Evolutionary conservation across 2,797 vertebrate genomes (phyloP), one percentile per base, ranked within the genome.

Genomic region (Poeciliopsis paucimaculata): DNA sequence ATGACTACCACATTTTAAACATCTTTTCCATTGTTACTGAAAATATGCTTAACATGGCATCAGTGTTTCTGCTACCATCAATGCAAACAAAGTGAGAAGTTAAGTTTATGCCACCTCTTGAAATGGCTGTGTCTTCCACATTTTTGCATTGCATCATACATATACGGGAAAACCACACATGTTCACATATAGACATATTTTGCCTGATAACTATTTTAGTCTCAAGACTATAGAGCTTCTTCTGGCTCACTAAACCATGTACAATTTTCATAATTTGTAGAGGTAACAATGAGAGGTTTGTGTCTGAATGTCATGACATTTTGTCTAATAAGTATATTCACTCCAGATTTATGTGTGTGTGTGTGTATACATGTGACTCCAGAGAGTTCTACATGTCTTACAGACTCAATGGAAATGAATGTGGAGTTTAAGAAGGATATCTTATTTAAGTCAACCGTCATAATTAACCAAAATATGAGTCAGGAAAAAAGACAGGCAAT

Each of bases 71-170:
- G 91, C 88, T 83, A 86, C 86, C 91, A 89, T 86, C 46, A 84
- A 88, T 89, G 87, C 81, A 89, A 93, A 92, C 90, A 92, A 93
- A 82, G 91, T 82, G 77, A 73, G 89, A 86, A 88, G 87, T 89
- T 90, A 92, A 87, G 86, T 86, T 83, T 87, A 86, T 93, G 82
- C 94, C 92, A 91, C 91, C 92, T 76, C 75, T 89, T 87, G 79
- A 88, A 92, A 82, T 79, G 85, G 84, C 73, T 90, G 85, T 72
- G 86, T 84, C 84, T 88, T 92, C 84, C 84, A 86, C 86, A 84
- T 86, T 5, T 28, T 34, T 81, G 82, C 55, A 62, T 89, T 87
- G 78, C 77, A 82, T 60, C 77, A 78, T 78, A 78, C 83, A 76
- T 85, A 82, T 81, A 84, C 82, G 89, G 84, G 85, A 90, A 88